Conservation (phyloP, 2,888 invertebrate genomes). For the Gibbula magus region DNA sequence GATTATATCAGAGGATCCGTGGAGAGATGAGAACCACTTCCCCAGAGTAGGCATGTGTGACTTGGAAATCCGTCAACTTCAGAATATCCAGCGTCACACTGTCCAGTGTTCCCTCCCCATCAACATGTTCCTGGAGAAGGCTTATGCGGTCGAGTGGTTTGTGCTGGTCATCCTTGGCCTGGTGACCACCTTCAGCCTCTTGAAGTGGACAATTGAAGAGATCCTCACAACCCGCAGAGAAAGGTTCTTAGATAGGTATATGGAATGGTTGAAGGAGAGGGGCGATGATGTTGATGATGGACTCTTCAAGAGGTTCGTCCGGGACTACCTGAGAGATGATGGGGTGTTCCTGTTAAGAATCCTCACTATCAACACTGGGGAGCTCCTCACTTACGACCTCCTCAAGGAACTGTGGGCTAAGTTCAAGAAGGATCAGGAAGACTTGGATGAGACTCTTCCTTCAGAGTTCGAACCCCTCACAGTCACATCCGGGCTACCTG, state of each 20-base stretch:
- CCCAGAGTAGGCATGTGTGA: slow-evolving; percentile 60
- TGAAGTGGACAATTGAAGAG: slow-evolving; percentile 1
- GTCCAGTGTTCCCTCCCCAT: slow-evolving; percentile 62
- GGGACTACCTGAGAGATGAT: background rate
- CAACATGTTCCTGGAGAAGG: slow-evolving; percentile 63
- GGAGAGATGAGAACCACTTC: slow-evolving; percentile 53
- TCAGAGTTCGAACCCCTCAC: background rate
- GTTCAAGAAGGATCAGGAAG: background rate
- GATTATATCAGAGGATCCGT: slow-evolving; percentile 42
- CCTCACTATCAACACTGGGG: background rate
- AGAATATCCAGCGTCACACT: slow-evolving; percentile 59
- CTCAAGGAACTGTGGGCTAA: background rate
- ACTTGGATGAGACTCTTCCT: background rate
- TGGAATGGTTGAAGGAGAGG: background rate
- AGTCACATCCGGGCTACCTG: background rate
- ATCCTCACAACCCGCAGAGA: background rate
- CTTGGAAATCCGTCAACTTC: slow-evolving; percentile 59
- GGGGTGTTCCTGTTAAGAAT: slow-evolving; percentile 4
- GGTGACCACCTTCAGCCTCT: slow-evolving; percentile 34
- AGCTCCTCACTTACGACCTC: background rate
- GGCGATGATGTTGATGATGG: slow-evolving; percentile 48
- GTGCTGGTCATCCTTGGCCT: slow-evolving; percentile 58
- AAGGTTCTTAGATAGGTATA: background rate
- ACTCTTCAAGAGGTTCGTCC: slow-evolving; percentile 43
- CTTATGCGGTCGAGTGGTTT: slow-evolving; percentile 60